phyloP scores from a whole-genome alignment of 1,140 invertebrate genomes.

The Micrasema minimum region DNA sequence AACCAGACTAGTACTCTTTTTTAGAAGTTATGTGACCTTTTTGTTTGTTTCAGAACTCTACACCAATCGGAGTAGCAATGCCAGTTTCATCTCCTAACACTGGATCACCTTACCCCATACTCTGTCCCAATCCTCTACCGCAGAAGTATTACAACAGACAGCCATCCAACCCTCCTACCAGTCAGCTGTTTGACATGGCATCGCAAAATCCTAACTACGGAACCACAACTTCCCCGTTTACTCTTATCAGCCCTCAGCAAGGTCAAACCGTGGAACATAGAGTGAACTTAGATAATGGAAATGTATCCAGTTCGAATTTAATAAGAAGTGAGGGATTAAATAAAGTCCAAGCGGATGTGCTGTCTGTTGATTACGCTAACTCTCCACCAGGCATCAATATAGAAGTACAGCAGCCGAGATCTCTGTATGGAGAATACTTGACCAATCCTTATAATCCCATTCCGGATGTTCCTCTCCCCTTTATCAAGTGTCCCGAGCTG shows the following conservation, averaged over 20 bases:
- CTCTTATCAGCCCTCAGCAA: conserved; percentile 43
- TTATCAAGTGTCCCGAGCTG: conserved; percentile 15
- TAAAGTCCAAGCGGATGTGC: conserved; percentile 1
- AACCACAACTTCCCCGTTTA: conserved; percentile 48
- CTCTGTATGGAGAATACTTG: conserved; percentile 67
- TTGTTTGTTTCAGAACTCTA: conserved; percentile 61
- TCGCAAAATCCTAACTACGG: conserved; percentile 54
- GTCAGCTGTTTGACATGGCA: conserved; percentile 52
- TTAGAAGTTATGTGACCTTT: too few species aligned
- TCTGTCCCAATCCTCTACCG: conserved; percentile 55
- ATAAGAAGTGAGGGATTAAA: not conserved
- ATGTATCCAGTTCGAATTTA: not conserved
- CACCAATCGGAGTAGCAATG: conserved; percentile 68
- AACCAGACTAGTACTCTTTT: too few species aligned
- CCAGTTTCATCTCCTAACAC: conserved; percentile 57
- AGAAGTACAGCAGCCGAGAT: conserved; percentile 57
- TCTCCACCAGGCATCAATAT: conserved; percentile 30
- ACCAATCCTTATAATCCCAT: conserved; percentile 66
- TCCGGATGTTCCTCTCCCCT: conserved; percentile 9
- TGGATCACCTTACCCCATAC: conserved; percentile 52
- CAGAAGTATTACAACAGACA: conserved; percentile 48
- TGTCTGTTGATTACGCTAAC: conserved; percentile 9
- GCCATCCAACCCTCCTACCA: conserved; percentile 35
- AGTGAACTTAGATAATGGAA: not conserved
- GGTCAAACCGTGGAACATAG: conserved; percentile 22